Evolutionary conservation across 2,888 invertebrate species (phyloP).

Genomic region (Drosophila aldrichi): DNA sequence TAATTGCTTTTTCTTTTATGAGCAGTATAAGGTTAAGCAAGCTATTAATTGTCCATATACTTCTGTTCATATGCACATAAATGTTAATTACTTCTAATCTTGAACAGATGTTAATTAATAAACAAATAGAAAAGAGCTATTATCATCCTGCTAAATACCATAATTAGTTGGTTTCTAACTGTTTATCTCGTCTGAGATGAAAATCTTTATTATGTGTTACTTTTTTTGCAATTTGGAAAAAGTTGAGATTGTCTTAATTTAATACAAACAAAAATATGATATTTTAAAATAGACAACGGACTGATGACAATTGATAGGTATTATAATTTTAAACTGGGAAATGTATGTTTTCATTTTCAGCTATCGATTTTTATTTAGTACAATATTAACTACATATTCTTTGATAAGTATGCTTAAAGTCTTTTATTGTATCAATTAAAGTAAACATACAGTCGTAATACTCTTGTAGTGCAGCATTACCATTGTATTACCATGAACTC

Average conservation of each 20-base stretch:
- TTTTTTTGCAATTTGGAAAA: not conserved
- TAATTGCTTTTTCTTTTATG: not conserved
- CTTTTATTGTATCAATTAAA: too few species aligned
- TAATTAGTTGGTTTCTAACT: not conserved
- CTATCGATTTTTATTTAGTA: too few species aligned
- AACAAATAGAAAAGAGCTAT: conserved; percentile 2
- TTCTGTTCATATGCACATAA: not conserved
- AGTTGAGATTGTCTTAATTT: not conserved
- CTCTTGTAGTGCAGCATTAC: not conserved
- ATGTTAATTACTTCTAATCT: conserved; percentile 7
- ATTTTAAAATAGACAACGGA: not conserved
- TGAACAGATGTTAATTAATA: conserved; percentile 4
- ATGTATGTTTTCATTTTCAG: too few species aligned
- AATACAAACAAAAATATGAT: not conserved
- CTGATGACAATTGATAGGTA: not conserved
- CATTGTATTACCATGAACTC: not conserved
- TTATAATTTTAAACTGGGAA: too few species aligned
- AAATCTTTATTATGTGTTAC: conserved; percentile 1
- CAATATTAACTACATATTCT: not conserved
- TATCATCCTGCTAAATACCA: conserved; percentile 5
- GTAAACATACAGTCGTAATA: too few species aligned
- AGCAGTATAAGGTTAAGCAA: not conserved
- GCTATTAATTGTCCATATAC: not conserved
- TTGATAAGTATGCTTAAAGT: not conserved
- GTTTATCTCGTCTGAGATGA: not conserved